Evolutionary conservation across 2,797 vertebrate species (phyloP), one percentile per base, ranked within the genome.

Genomic region (Takifugu rubripes): DNA sequence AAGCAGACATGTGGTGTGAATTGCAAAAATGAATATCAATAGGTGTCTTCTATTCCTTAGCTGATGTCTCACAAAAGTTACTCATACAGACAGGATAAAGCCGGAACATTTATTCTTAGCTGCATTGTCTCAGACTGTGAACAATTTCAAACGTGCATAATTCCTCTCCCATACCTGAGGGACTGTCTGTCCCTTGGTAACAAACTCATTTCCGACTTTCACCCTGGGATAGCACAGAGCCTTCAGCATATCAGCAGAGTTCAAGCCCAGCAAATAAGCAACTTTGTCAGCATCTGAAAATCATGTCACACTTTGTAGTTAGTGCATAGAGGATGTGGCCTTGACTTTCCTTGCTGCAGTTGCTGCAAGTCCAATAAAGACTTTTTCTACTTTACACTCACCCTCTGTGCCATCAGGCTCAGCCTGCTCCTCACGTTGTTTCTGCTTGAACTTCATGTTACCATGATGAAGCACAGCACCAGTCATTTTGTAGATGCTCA

Each of bases 351-450:
- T 21, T 21, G 21, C 21, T 21, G 21, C 21, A 21, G 21, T 21
- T 21, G 21, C 29, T 6, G 29, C 29, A 8, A 31, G 29, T 31
- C 6, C 6, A 31, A 8, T 8, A 6, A 31, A 3, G 29, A 31
- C 5, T 6, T 31, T 6, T 31, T 31, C 29, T 8, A 31, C 9
- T 31, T 72, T 92, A 76, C 71, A 92, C 92, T 45, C 92, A 94
- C 94, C 94, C 91, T 95, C 93, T 3, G 83, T 94, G 89, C 94
- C 93, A 0, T 95, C 94, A 0, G 93, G 93, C 78, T 95, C 93
- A 2, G 93, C 93, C 75, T 94, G 94, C 62, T 95, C 94, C 61
- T 95, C 94, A 8, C 93, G 87, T 53, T 91, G 93, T 52, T 94
- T 94, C 75, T 94, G 94, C 82, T 95, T 95, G 60, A 95, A 95